phyloP scores from a whole-genome alignment of 2,113 vertebrate species.

The Cheilinus undulatus region DNA sequence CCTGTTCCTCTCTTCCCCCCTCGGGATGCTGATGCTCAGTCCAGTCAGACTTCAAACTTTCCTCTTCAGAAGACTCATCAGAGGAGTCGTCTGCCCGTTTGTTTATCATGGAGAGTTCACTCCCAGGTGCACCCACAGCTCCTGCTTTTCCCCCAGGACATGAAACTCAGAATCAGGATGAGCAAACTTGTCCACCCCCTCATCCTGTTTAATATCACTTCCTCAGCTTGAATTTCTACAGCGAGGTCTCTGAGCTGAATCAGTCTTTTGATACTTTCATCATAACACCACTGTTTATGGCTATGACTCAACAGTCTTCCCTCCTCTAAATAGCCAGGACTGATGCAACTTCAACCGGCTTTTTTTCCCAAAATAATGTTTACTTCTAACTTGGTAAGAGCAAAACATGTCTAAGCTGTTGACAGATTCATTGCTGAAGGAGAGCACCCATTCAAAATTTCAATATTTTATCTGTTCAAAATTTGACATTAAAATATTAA shows the following conservation, averaged over 20 bases:
- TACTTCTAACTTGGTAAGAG: not conserved
- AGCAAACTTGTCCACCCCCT: not conserved
- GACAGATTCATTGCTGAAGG: not conserved
- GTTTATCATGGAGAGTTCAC: not conserved
- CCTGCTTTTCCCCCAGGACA: not conserved
- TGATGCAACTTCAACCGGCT: not conserved
- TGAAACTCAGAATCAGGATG: conserved; percentile 1
- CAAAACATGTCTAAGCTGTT: not conserved
- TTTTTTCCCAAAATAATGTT: not conserved
- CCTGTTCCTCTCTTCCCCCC: not conserved
- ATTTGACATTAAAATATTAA: no score
- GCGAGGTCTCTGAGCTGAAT: not conserved
- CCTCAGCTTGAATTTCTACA: conserved; percentile 6
- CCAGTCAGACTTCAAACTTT: conserved; percentile 5
- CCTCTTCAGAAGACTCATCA: conserved; percentile 10
- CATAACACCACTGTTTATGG: not conserved
- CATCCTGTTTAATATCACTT: not conserved
- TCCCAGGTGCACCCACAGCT: conserved; percentile 3
- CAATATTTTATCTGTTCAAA: not conserved
- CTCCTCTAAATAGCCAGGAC: not conserved
- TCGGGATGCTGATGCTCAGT: not conserved
- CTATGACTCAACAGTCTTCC: not conserved
- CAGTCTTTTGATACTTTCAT: not conserved
- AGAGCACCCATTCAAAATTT: not conserved
- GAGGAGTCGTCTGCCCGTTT: conserved; percentile 10